Base-by-base conservation (phyloP, 2,888 invertebrate genomes). In the Hirtodrosophila duncani region DNA sequence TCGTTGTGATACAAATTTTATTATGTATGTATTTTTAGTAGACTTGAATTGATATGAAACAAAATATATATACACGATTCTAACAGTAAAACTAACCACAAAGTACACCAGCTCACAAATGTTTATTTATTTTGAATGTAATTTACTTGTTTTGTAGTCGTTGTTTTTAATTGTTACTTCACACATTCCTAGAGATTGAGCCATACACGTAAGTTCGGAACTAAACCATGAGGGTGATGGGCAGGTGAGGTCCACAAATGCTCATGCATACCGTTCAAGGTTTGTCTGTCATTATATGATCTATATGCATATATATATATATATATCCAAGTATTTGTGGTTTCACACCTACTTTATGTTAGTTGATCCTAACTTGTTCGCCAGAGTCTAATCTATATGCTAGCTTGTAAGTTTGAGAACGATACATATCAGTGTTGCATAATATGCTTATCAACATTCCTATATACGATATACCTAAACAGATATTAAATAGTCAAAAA, bases 11-110 rank as follows among this genome's bases (percentile, higher is more conserved):
- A 77, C 51, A 75, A 72, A 68, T 81, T 59, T 49, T 39, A 68
- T 68, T 74, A 81, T 77, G 52, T 63, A 69, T 69, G 74, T 81
- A 77, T 63, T 74, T 82, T 78, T 80, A 83, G 74, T 71, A 64
- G 64, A 64, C 59, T 65, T 72, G 78, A 64, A 61, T 65, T 72
- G 78, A 65, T 64, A 63, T 63, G 64, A 56, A 50, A 63, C 50
- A 59, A 63, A 64, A 75, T 75, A 82, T 80, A 74, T 59, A 68
- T 58, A 77, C 74, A 46, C 37, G 33, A 71, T 60, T 63, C 50
- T 10, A n/a, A 48, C 57, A 77, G 48, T 55, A 52, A 60, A 67
- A n/a, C n/a, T 60, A 64, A 36, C 41, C 50, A 69, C 49, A 42
- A 48, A 49, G 27, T 31, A 31, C 20, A 27, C 3, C 9, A 49